Percentiles rank a stretch among this genome's conserved stretches.
Evolutionary conservation across 2,113 vertebrate genomes (phyloP).

Genomic region (Mesoclemmys tuberculata): DNA sequence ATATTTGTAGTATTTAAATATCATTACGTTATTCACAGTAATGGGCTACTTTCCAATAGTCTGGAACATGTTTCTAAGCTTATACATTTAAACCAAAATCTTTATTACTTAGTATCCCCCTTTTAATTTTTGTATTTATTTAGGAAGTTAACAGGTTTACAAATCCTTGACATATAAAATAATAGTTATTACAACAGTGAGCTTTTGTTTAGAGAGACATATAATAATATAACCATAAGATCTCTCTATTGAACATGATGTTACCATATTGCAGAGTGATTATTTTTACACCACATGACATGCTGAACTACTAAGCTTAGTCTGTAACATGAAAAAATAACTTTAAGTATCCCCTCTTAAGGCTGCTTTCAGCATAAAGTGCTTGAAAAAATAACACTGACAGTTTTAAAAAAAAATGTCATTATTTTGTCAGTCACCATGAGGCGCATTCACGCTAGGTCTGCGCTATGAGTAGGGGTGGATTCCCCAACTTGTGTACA

Average conservation of each 20-base stretch:
- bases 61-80: not conserved
- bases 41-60: not conserved
- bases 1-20: not conserved
- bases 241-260: not conserved
- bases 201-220: not conserved
- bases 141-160: not conserved
- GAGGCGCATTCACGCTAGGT: not conserved
- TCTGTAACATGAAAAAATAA: not conserved
- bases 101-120: not conserved
- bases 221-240: not conserved
- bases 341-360: not conserved
- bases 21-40: not conserved
- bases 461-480: not conserved
- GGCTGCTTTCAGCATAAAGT: conserved; percentile 27
- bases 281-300: not conserved
- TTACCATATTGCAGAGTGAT: not conserved
- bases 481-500: not conserved
- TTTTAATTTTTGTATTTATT: not conserved
- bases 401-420: conserved; percentile 13
- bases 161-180: not conserved
- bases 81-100: not conserved
- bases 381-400: conserved; percentile 37
- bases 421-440: conserved; percentile 26
- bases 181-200: not conserved
- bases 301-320: not conserved